Base-by-base conservation (phyloP, 2,797 vertebrate species). In the Oryzias sinensis region DNA sequence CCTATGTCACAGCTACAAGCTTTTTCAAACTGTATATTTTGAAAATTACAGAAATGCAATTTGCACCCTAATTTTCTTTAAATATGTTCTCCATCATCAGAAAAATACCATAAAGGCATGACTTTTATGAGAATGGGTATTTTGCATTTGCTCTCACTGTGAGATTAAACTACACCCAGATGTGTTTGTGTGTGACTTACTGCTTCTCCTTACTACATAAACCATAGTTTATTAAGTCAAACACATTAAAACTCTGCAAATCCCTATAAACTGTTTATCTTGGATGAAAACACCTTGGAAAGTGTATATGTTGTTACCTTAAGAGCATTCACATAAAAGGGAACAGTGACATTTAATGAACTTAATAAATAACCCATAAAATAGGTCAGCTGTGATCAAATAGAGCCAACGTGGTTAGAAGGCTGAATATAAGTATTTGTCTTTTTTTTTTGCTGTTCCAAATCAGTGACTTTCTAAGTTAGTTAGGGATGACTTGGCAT, bases 141-240 rank as follows among this genome's bases (percentile, higher is more conserved):
- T 37, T 13, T 11, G 8, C 33, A 14, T 74, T 71, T 55, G 48
- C 56, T 64, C 42, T 0, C 8, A 49, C 33, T 6, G 14, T 29
- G 47, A 33, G 27, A 58, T 62, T 25, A 4, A 18, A 20, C 42
- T 54, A 43, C 55, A 47, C 45, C 14, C 43, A 25, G 51, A 49
- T 70, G 55, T 70, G 77, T 78, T 78, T 76, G 76, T 29, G 62
- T 16, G 58, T 42, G 49, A 42, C 57, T 40, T 45, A 44, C 22
- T 80, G 78, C 76, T 79, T 76, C 77, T 76, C 74, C 56, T 70
- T n/a, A 62, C 55, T 60, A 46, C 58, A 55, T 20, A 56, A 64
- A 60, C 61, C 62, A 40, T 18, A 11, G 46, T 79, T 77, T 79
- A 80, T 29, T 22, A 59, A 57, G 52, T 66, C 25, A 33, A 63